Evolutionary conservation across 2,888 invertebrate genomes (phyloP).

Genomic region (Trichogramma evanescens): DNA sequence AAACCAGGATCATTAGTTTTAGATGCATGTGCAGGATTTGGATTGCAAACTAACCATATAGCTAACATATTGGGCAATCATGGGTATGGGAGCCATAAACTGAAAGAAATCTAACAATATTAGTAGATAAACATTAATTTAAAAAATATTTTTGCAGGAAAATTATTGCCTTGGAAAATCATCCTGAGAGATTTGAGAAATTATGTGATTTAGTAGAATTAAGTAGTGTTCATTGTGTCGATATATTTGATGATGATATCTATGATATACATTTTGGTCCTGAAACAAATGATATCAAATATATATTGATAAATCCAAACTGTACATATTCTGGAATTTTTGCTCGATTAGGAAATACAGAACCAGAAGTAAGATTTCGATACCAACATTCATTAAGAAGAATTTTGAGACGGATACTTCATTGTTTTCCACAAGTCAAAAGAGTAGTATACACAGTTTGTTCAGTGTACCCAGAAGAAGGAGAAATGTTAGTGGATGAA

Average conservation of each 20-base stretch:
- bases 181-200: slow-evolving; percentile 58
- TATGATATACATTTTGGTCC: slow-evolving; percentile 54
- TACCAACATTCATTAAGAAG: slow-evolving; percentile 38
- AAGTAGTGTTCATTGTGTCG: slow-evolving; percentile 63
- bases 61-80: slow-evolving; percentile 75
- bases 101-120: background rate
- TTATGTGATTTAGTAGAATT: slow-evolving; percentile 59
- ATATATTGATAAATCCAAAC: slow-evolving; percentile 89
- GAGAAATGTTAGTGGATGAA: slow-evolving; percentile 80
- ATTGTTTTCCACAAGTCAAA: slow-evolving; percentile 75
- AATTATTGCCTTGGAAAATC: slow-evolving; percentile 77
- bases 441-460: slow-evolving; percentile 94
- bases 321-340: slow-evolving; percentile 73
- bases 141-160: slow-evolving; percentile 49
- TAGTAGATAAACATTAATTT: background rate
- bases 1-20: slow-evolving; percentile 65
- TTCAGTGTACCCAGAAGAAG: slow-evolving; percentile 82
- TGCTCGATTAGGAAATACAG: background rate
- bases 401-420: slow-evolving; percentile 79
- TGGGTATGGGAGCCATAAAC: slow-evolving; percentile 49
- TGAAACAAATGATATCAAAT: slow-evolving; percentile 66
- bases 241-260: slow-evolving; percentile 64
- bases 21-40: slow-evolving; percentile 97
- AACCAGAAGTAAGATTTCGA: background rate
- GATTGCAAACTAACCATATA: slow-evolving; percentile 89